phyloP scores from a whole-genome alignment of 2,888 invertebrate genomes.

The Sminthurinus aureus region DNA sequence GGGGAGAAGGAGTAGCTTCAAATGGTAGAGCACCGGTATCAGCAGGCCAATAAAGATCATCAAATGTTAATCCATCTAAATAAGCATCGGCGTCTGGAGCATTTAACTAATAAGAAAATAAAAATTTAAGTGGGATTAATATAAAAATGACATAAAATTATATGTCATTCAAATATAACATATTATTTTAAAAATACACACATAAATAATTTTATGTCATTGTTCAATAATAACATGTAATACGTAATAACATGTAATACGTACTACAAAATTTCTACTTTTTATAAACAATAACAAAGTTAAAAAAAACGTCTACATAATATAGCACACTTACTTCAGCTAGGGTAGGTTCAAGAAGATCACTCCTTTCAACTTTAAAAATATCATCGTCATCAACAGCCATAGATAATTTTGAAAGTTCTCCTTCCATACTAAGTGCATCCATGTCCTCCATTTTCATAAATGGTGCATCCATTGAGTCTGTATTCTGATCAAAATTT shows the following conservation, averaged over 20 bases:
- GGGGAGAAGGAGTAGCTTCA: constrained; percentile 59
- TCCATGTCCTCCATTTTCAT: constrained; percentile 42
- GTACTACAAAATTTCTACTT: no score
- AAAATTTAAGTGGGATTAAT: no score
- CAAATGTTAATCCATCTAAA: constrained; percentile 84
- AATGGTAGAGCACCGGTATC: constrained; percentile 63
- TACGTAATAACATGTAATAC: no score
- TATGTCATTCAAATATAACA: no score
- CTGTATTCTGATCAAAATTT: constrained; percentile 49
- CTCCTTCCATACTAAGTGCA: constrained; percentile 55
- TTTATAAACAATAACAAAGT: no score
- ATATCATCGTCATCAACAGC: constrained; percentile 81
- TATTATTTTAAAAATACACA: no score
- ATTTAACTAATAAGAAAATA: constrained; percentile 66
- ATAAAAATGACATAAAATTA: no score
- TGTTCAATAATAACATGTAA: no score
- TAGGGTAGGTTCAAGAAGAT: constrained; percentile 83
- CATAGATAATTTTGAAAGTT: constrained; percentile 59
- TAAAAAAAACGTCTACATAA: no score
- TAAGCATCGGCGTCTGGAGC: constrained; percentile 80
- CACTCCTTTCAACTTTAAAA: constrained; percentile 87
- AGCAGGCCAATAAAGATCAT: constrained; percentile 79
- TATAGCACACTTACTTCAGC: no score
- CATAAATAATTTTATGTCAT: no score
- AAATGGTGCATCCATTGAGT: constrained; percentile 48